Evolutionary conservation across 2,113 vertebrate species (phyloP).

Genomic region (Larimichthys polyactis): DNA sequence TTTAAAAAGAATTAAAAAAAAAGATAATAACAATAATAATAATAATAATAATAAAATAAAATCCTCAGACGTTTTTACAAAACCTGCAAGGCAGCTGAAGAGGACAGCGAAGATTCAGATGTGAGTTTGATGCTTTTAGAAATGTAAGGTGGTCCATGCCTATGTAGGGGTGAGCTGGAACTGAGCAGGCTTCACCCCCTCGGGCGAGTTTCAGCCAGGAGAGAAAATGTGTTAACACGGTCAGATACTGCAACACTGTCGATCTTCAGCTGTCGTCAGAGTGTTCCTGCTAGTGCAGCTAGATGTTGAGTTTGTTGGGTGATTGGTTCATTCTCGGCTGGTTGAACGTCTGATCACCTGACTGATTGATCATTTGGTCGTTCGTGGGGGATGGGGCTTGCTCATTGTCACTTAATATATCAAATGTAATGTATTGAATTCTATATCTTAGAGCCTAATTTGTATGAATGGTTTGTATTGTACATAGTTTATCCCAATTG

Average conservation of each 20-base stretch:
- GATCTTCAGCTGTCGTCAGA: slow-evolving; percentile 16
- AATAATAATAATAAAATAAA: background rate
- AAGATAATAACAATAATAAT: too few relatives aligned
- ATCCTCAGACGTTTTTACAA: slow-evolving; percentile 46
- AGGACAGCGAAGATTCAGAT: slow-evolving; percentile 64
- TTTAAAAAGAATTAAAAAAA: slow-evolving; percentile 31
- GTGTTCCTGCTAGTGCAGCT: slow-evolving; percentile 21
- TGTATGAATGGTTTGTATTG: slow-evolving; percentile 99
- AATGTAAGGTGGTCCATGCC: slow-evolving; percentile 83
- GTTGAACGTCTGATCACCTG: slow-evolving; percentile 36
- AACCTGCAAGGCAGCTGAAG: slow-evolving; percentile 44
- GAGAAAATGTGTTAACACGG: too few relatives aligned
- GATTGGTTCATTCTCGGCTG: slow-evolving; percentile 33
- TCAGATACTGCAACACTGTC: slow-evolving; percentile 32
- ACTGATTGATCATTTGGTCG: slow-evolving; percentile 36
- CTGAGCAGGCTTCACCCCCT: slow-evolving; percentile 72
- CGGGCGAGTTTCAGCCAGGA: slow-evolving; percentile 74
- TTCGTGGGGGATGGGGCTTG: slow-evolving; percentile 84
- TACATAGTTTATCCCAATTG: slow-evolving; percentile 95
- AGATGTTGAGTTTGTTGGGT: slow-evolving; percentile 18
- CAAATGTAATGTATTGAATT: slow-evolving; percentile 93
- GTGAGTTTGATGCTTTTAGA: slow-evolving; percentile 80
- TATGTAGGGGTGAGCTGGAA: slow-evolving; percentile 6
- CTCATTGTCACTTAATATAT: slow-evolving; percentile 92
- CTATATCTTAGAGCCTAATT: slow-evolving; percentile 97